A percentile compares a stretch with the other conserved stretches of the same genome.
These are phyloP conservation scores for Typhlichthys subterraneus DNA, from an alignment of 2,797 vertebrate species.

Conservation along the genomic window DNA sequence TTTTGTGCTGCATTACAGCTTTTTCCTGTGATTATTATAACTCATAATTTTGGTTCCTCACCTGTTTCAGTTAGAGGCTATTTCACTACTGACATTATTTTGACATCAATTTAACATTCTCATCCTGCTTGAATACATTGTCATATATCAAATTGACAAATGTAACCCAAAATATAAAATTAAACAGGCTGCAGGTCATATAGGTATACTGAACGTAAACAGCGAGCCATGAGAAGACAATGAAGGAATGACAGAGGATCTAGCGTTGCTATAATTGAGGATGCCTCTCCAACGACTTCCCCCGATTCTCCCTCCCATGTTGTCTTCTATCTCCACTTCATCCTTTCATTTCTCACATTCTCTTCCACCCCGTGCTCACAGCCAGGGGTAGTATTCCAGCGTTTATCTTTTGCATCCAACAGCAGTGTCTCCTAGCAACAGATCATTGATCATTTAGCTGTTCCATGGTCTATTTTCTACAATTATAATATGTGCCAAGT, in stretches of 20 bases:
- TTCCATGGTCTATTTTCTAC: slow-evolving; percentile 59
- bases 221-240: background rate
- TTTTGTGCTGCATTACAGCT: slow-evolving; percentile 21
- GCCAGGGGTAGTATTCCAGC: slow-evolving; percentile 81
- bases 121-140: slow-evolving; percentile 1
- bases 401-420: slow-evolving; percentile 93
- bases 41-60: slow-evolving; percentile 31
- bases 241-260: slow-evolving; percentile 8
- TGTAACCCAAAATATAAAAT: no score
- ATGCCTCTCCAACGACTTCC: slow-evolving; percentile 14
- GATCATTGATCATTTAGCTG: slow-evolving; percentile 75
- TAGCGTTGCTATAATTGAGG: slow-evolving; percentile 28
- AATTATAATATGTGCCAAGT: slow-evolving; percentile 45
- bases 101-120: slow-evolving; percentile 1
- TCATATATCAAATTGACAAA: no score
- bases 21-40: slow-evolving; percentile 33
- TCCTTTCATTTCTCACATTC: slow-evolving; percentile 33
- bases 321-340: slow-evolving; percentile 31
- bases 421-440: slow-evolving; percentile 92
- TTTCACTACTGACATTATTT: slow-evolving; percentile 11
- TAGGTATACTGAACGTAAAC: no score
- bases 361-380: slow-evolving; percentile 51
- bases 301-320: background rate
- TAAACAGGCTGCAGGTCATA: no score
- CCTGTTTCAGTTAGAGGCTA: slow-evolving; percentile 18